These are phyloP conservation scores for Alloscopus bannaensis DNA, from an alignment of 2,888 invertebrate species.

Conservation along the genomic window DNA sequence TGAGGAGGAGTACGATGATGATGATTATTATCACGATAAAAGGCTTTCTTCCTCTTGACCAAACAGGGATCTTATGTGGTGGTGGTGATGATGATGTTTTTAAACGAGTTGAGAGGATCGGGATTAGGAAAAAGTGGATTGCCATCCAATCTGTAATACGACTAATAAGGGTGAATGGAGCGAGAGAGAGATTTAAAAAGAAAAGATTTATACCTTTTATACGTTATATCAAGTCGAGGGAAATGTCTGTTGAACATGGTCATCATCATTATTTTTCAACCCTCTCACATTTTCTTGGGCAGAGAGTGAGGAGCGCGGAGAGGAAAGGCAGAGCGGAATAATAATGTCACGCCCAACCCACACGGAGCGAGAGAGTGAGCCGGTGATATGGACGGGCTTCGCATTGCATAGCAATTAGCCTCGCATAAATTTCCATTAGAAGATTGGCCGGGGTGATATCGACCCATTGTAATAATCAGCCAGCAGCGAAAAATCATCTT, in stretches of 20 bases:
- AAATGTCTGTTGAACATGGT: no score
- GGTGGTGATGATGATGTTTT: background rate
- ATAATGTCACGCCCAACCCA: slow-evolving; percentile 67
- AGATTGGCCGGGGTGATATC: slow-evolving; percentile 69
- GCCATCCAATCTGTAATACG: background rate
- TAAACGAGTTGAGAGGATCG: no score
- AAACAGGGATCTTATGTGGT: slow-evolving; percentile 32
- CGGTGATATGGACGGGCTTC: slow-evolving; percentile 67
- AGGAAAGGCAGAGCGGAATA: no score
- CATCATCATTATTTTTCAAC: no score
- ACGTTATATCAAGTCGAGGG: slow-evolving; percentile 41
- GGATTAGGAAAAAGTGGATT: no score
- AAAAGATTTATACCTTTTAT: slow-evolving; percentile 6
- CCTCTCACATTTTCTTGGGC: no score
- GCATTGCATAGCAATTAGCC: slow-evolving; percentile 71
- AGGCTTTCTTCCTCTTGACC: slow-evolving; percentile 32
- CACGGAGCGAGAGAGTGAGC: slow-evolving; percentile 45
- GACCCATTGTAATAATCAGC: slow-evolving; percentile 55
- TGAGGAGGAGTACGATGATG: slow-evolving; percentile 43
- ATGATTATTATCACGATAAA: slow-evolving; percentile 54
- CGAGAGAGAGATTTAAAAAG: background rate
- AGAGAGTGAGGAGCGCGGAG: no score
- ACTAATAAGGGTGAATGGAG: background rate
- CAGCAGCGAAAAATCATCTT: slow-evolving; percentile 55
- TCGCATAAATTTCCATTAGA: slow-evolving; percentile 72